These are phyloP conservation scores for Orbicella faveolata DNA, from an alignment of 64 coral and sea anemone species.

Conservation along the genomic window DNA sequence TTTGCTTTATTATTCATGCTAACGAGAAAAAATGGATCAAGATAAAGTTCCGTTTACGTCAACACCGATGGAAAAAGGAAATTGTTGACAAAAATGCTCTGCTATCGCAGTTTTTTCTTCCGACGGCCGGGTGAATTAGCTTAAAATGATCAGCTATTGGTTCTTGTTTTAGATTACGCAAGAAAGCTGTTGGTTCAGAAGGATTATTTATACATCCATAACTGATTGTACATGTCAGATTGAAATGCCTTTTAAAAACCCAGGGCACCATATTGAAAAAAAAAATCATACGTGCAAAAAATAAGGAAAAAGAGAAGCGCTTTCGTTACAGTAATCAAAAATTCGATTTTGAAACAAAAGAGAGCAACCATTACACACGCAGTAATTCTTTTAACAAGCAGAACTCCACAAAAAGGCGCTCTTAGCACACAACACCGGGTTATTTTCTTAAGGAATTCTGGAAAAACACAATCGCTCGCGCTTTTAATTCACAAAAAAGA, in stretches of 20 bases:
- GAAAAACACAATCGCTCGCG: slow-evolving; percentile 12
- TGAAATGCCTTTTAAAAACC: not conserved
- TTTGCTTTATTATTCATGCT: slow-evolving; percentile 79
- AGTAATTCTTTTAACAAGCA: slow-evolving; percentile 3
- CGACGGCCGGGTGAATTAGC: not conserved
- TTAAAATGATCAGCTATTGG: slow-evolving; percentile 3
- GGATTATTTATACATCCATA: not conserved
- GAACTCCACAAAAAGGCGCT: not conserved
- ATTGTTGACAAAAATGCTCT: slow-evolving; percentile 27
- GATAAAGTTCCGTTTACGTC: slow-evolving; percentile 1
- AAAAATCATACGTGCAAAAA: not conserved
- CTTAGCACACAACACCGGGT: not conserved
- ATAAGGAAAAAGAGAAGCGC: not conserved
- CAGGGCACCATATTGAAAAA: not conserved
- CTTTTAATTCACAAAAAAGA: not conserved
- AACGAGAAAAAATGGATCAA: slow-evolving; percentile 66
- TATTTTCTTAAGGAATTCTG: not conserved
- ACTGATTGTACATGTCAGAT: not conserved
- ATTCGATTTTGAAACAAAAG: slow-evolving; percentile 17
- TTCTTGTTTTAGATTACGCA: not conserved
- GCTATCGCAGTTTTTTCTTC: slow-evolving; percentile 28
- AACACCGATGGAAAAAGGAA: not conserved
- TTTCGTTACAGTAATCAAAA: slow-evolving; percentile 25
- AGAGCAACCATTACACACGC: not conserved
- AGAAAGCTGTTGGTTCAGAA: not conserved